Conservation (phyloP, 2,888 invertebrate species). For the Resseliella maxima region DNA sequence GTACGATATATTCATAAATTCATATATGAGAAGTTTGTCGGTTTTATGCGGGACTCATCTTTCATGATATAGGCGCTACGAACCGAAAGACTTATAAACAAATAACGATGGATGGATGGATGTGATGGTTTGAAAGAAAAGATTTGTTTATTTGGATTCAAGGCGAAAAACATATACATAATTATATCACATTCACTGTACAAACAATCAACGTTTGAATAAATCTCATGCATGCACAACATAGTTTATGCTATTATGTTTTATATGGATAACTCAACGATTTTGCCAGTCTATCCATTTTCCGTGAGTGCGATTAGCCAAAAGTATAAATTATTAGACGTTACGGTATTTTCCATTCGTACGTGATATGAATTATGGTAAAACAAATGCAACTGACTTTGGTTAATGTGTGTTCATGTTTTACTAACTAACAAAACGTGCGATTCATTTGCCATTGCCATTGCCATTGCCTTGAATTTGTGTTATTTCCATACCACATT, state of each 20-base stretch:
- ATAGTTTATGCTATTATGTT: not conserved
- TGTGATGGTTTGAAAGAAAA: too few species aligned
- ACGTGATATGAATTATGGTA: constrained; percentile 47
- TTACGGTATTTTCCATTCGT: constrained; percentile 19
- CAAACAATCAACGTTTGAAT: not conserved
- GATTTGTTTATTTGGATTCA: constrained; percentile 23
- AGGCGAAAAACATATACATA: constrained; percentile 14
- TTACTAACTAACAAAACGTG: constrained; percentile 28
- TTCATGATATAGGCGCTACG: not conserved
- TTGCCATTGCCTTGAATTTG: not conserved
- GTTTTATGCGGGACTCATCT: not conserved
- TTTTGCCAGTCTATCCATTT: not conserved
- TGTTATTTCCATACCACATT: not conserved
- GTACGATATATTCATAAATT: not conserved
- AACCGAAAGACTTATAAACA: not conserved
- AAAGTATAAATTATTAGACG: constrained; percentile 39
- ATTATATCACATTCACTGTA: not conserved
- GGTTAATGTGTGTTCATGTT: not conserved
- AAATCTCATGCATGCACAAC: not conserved
- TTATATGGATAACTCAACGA: not conserved
- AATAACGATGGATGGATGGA: not conserved
- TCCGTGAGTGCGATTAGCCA: not conserved
- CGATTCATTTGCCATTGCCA: not conserved
- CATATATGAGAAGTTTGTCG: not conserved
- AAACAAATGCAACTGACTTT: constrained; percentile 37